Evolutionary conservation across 2,888 invertebrate genomes (phyloP), one percentile per base, ranked within the genome.

Genomic region (Meghimatium bilineatum): DNA sequence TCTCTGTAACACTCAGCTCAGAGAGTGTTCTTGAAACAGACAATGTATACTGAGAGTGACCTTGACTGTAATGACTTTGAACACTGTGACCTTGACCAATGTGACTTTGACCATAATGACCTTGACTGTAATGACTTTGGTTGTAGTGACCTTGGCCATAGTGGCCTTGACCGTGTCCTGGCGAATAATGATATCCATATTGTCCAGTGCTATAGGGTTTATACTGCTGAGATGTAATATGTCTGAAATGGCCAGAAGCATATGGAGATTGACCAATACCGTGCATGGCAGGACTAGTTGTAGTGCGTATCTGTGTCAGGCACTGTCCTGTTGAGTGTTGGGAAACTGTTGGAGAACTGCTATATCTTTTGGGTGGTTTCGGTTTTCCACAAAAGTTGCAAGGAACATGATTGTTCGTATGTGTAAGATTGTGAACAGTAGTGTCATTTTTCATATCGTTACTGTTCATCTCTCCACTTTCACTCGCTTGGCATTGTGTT

Each of bases 331-430:
- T 29, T 29, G 38, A n/a, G 29, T 72, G 67, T 26, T 66, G 56
- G 8, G n/a, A 14, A n/a, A 8, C 23, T 49, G 60, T 36, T 34
- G 49, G 49, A 34, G 44, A 80, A 1, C 38, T 44, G 74, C 60
- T 69, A 56, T 60, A 26, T 63, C 67, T 36, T 67, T 71, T 20
- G 12, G 83, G 69, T n/a, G 78, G 83, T 38, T 86, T 87, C 38
- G 86, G 86, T 75, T 87, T 87, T 32, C 88, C 87, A 69, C 88
- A 86, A n/a, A 76, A 82, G 8, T 82, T 49, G 72, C 88, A 88
- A 44, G 83, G 67, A 1, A 29, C 14, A 32, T 71, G 80, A n/a
- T 63, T 20, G 63, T 12, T 36, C 75, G 66, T 12, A 14, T 29
- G 52, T 63, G 49, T 32, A 34, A 10, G 29, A 38, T 66, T n/a